Base-by-base conservation (phyloP, 1,140 invertebrate genomes). In the Frieseomelitta varia region DNA sequence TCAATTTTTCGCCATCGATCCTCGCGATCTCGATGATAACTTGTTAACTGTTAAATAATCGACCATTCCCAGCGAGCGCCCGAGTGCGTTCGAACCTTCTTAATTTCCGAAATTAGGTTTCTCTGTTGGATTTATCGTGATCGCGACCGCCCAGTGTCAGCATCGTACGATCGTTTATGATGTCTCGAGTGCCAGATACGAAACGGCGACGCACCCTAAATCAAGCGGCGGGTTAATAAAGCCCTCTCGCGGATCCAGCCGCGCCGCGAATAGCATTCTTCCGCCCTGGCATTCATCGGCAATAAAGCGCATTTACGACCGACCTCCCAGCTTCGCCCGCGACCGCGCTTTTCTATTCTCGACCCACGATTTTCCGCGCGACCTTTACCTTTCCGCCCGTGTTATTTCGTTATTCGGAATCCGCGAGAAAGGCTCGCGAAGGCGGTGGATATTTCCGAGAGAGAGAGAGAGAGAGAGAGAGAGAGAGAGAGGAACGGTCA, bases 251-350 rank as follows among this genome's bases (percentile, higher is more conserved):
- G 63, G 61, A 77, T n/a, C 78, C 69, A 14, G 21, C 34, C 69
- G 68, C 65, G 56, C 51, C 79, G 71, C 87, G 87, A 81, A 88
- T 84, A 78, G 82, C 81, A n/a, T 65, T 81, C 69, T 76, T 58
- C 73, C 80, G 81, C 24, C 39, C 24, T 78, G 80, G 53, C 74
- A 86, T 89, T 84, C 85, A 39, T 14, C 58, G 69, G 80, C 68
- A 85, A 87, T 90, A 90, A 90, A 90, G 39, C 83, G 83, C 80
- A 85, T 90, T 90, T 90, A 90, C 82, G 88, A 87, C 27, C 74
- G 84, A 87, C 79, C 79, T 77, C 72, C 72, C 58, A 65, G 71
- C 58, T 11, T 27, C 58, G 11, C 34, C 47, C 12, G 67, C 69
- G n/a, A 24, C 51, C 77, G n/a, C 75, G 69, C 69, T 83, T 87